phyloP scores from a whole-genome alignment of 2,888 invertebrate genomes.

The Zaprionus obscuricornis region DNA sequence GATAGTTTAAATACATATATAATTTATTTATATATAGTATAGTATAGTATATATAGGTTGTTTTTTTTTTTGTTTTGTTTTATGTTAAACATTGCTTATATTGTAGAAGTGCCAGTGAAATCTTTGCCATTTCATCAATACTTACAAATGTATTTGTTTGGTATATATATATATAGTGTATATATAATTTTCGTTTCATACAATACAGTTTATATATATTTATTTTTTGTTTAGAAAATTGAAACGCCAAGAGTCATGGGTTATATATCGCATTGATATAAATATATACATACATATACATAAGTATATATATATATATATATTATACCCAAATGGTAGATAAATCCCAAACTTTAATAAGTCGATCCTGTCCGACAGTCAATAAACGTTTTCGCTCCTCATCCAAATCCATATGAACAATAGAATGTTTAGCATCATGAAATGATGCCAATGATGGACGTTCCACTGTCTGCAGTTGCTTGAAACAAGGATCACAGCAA shows the following conservation, averaged over 20 bases:
- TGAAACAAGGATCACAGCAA: constrained; percentile 96
- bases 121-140: constrained; percentile 27
- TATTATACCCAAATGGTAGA: constrained; percentile 85
- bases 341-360: constrained; percentile 97
- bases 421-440: constrained; percentile 97
- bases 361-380: constrained; percentile 96
- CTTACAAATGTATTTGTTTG: constrained; percentile 52
- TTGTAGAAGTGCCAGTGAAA: constrained; percentile 11
- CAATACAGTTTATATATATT: constrained; percentile 34
- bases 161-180: too few species aligned
- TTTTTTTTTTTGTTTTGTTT: too few species aligned
- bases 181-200: constrained; percentile 38
- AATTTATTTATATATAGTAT: constrained; percentile 28
- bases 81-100: constrained; percentile 52
- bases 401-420: constrained; percentile 94
- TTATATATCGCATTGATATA: neutral
- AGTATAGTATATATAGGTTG: too few species aligned
- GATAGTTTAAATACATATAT: constrained; percentile 19
- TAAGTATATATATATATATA: constrained; percentile 1
- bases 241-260: constrained; percentile 25
- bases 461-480: constrained; percentile 92
- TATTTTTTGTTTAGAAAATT: constrained; percentile 21
- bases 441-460: constrained; percentile 96
- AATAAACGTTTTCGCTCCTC: constrained; percentile 93
- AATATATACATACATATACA: neutral